phyloP scores from a whole-genome alignment of 1,140 invertebrate genomes.

The Drosophila ogumai region DNA sequence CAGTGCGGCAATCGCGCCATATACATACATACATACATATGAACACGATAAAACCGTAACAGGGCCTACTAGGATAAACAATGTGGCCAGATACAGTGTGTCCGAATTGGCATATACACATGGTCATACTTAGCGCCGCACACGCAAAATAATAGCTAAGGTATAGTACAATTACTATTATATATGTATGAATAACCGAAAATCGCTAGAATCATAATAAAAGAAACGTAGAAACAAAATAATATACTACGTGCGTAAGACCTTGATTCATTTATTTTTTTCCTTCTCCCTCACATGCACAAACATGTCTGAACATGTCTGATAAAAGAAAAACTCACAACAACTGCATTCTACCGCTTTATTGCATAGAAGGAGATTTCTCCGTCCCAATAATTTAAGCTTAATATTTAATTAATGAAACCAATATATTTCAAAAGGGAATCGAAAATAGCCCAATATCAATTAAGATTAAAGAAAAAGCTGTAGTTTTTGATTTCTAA shows the following conservation, averaged over 20 bases:
- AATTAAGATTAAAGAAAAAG: not conserved
- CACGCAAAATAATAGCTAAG: conserved; percentile 45
- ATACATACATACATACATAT: conserved; percentile 13
- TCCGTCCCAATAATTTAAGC: conserved; percentile 69
- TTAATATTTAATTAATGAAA: conserved; percentile 32
- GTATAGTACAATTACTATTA: conserved; percentile 69
- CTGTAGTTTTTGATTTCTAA: conserved; percentile 9
- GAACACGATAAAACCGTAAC: conserved; percentile 6
- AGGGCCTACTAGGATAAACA: not conserved
- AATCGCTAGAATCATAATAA: conserved; percentile 45
- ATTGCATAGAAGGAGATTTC: conserved; percentile 60
- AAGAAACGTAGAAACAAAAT: conserved; percentile 28
- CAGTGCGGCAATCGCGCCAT: conserved; percentile 18
- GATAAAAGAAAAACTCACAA: conserved; percentile 20
- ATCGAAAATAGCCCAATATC: conserved; percentile 22
- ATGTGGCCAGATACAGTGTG: not conserved
- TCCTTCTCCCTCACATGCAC: conserved; percentile 26
- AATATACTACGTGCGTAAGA: conserved; percentile 35
- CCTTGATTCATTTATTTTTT: conserved; percentile 21
- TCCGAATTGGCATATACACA: not conserved
- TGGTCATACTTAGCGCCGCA: conserved; percentile 21
- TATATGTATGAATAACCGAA: conserved; percentile 17
- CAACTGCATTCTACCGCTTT: conserved; percentile 32
- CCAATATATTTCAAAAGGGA: not conserved
- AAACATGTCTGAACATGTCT: conserved; percentile 17